Percentiles rank a stretch among this genome's conserved stretches.
These are phyloP conservation scores for Myocastor coypus DNA, from an alignment of 2,113 vertebrate species.

Conservation along the genomic window DNA sequence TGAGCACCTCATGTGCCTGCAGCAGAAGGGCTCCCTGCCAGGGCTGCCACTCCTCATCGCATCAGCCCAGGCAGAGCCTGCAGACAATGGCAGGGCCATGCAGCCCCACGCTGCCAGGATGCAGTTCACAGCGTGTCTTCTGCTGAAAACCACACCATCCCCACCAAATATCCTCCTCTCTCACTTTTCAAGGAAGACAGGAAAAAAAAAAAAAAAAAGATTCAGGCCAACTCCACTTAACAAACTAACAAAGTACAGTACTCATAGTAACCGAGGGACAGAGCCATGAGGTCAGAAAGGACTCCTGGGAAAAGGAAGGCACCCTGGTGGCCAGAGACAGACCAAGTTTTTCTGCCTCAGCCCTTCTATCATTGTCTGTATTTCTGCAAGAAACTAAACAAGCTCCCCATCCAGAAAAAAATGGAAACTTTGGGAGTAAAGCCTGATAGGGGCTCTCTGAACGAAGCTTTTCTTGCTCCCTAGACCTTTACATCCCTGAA, in stretches of 20 bases:
- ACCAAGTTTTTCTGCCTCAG: background rate
- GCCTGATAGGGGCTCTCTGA: background rate
- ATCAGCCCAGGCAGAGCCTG: constrained; percentile 67
- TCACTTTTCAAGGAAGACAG: background rate
- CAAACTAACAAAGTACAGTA: background rate
- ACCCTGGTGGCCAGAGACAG: background rate
- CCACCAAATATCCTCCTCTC: background rate
- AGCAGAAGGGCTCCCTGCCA: constrained; percentile 82
- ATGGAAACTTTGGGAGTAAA: background rate
- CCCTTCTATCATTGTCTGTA: background rate
- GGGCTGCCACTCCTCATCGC: constrained; percentile 79
- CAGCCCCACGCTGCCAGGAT: background rate
- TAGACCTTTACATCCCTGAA: background rate
- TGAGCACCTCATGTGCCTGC: background rate
- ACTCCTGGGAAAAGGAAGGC: too few species aligned
- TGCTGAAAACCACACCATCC: background rate
- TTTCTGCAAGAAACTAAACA: background rate
- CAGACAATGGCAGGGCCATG: background rate
- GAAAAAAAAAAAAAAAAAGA: background rate
- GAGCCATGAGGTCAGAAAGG: background rate
- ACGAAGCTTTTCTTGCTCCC: background rate
- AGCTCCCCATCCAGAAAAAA: background rate
- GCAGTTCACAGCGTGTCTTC: background rate
- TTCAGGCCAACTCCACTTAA: background rate
- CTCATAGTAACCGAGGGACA: background rate